Base-by-base conservation (phyloP, 2,888 invertebrate genomes). In the Epinotia demarniana region DNA sequence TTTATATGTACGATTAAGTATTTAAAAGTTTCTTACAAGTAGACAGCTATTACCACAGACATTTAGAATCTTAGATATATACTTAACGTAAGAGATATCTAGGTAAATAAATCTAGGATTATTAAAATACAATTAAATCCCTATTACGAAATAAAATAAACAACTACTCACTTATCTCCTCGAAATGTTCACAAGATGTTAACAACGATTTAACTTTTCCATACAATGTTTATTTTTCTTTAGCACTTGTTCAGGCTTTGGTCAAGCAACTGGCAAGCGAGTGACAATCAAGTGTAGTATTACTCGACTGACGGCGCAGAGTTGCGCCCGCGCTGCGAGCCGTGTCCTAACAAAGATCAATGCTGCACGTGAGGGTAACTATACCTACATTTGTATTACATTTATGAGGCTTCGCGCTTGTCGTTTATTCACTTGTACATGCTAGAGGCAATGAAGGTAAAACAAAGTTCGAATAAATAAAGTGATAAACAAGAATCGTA, bases 321-420 rank as follows among this genome's bases (percentile, higher is more conserved):
- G 76, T 80, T 81, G 85, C 87, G 86, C 84, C 75, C 76, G 81
- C 88, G 86, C 87, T 81, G 83, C 83, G 83, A 81, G 77, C 77
- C 78, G 75, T 78, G 77, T 80, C 73, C 66, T 62, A 78, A 76
- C 85, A 85, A 78, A 84, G 85, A 85, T 80, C 80, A 83, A 33
- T 72, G 63, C 62, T 46, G 60, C 58, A 73, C 67, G 55, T 68
- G 64, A 53, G 19, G 33, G 46, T 39, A 19, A 66, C 71, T 75
- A 70, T 75, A 18, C 64, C 75, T 71, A 71, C 13, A 18, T 55
- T 60, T n/a, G 18, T 55, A 57, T 53, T 53, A 60, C 43, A 9
- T 75, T 66, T 64, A 27, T 11, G 70, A 75, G 49, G 53, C 49
- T 60, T 57, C 11, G 16, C 23, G 55, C n/a, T 58, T 57, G 23